Percentiles rank a stretch among this genome's conserved stretches.
phyloP scores from a whole-genome alignment of 2,113 vertebrate species.

The Anarrhichthys ocellatus region DNA sequence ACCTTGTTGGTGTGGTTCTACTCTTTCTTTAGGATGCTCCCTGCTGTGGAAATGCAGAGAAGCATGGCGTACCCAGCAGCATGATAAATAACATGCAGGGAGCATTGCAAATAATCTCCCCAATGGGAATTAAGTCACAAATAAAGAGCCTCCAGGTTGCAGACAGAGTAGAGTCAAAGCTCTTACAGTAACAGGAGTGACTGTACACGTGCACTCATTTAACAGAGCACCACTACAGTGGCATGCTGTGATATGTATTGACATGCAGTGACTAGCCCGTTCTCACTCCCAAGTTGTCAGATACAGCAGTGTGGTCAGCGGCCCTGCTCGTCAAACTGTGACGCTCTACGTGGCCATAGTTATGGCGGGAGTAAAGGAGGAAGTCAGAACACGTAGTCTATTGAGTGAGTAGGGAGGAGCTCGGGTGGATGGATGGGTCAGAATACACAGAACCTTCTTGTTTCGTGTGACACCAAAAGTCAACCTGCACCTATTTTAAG shows the following conservation, averaged over 20 bases:
- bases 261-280: background rate
- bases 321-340: too few relatives aligned
- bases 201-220: background rate
- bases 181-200: background rate
- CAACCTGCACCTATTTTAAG: too few relatives aligned
- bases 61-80: background rate
- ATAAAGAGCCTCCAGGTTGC: background rate
- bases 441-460: too few relatives aligned
- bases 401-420: too few relatives aligned
- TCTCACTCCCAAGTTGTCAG: too few relatives aligned
- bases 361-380: too few relatives aligned
- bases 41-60: background rate
- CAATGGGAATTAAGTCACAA: background rate
- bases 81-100: constrained; percentile 5
- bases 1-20: background rate
- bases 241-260: background rate
- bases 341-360: too few relatives aligned
- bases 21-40: background rate
- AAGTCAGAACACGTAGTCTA: too few relatives aligned
- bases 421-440: too few relatives aligned
- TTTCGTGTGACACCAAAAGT: too few relatives aligned
- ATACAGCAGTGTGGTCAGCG: too few relatives aligned
- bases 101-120: background rate
- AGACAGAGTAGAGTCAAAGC: constrained; percentile 12
- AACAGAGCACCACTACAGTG: background rate